Percentiles rank a stretch among this genome's conserved stretches.
These are phyloP conservation scores for Stenotaenia linearis DNA, from an alignment of 2,888 invertebrate species.

Conservation along the genomic window DNA sequence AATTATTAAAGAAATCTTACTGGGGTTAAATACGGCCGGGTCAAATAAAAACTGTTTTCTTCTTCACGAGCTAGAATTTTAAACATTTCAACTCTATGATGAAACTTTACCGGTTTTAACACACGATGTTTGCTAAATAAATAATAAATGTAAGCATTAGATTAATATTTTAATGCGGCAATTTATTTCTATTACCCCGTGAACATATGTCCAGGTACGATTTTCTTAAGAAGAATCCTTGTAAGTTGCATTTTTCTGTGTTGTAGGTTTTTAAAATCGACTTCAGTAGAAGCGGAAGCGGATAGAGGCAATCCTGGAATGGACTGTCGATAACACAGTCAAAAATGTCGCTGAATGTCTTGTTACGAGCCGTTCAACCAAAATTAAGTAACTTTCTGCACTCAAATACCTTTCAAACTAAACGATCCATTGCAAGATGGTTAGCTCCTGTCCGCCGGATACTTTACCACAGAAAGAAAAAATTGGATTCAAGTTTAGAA, in stretches of 20 bases:
- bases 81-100: neutral
- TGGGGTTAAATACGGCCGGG: neutral
- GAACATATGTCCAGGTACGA: constrained; percentile 19
- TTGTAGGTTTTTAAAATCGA: neutral
- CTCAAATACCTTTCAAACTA: neutral
- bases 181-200: neutral
- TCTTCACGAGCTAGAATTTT: neutral
- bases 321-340: too few species aligned
- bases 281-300: too few species aligned
- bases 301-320: too few species aligned
- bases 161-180: too few species aligned
- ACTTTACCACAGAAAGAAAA: neutral
- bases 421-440: neutral
- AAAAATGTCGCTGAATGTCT: neutral
- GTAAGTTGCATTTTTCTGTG: neutral
- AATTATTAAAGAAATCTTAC: neutral
- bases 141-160: neutral
- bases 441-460: neutral
- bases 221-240: neutral
- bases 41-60: neutral
- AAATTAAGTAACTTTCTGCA: neutral
- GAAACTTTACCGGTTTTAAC: neutral
- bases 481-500: neutral
- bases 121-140: neutral
- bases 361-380: neutral